Evolutionary conservation across 2,113 vertebrate species (phyloP).

Genomic region (Grantiella picta): DNA sequence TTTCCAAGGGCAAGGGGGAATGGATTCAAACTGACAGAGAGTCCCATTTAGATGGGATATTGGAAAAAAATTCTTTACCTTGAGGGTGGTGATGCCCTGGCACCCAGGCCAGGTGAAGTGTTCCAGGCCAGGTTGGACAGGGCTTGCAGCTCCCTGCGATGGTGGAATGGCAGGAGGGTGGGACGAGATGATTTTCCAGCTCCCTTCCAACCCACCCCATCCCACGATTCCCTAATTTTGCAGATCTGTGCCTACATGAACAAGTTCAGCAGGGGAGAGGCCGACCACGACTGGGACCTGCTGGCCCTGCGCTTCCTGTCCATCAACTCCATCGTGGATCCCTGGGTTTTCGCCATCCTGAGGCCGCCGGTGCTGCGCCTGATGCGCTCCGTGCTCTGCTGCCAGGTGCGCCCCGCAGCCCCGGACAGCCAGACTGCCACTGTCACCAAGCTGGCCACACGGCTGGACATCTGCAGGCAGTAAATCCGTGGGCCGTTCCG

Average conservation of each 20-base stretch:
- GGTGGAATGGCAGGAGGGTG: accelerated
- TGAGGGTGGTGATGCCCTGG: not conserved
- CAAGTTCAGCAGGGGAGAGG: not conserved
- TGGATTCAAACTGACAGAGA: not conserved
- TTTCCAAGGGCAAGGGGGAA: not conserved
- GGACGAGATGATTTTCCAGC: accelerated
- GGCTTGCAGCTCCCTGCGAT: not conserved
- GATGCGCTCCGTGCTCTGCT: conserved; percentile 74
- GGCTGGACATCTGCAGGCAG: not conserved
- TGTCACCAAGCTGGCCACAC: not conserved
- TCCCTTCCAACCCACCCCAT: not conserved
- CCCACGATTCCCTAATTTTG: not conserved
- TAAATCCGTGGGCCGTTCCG: not conserved
- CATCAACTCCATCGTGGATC: conserved; percentile 88
- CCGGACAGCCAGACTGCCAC: not conserved
- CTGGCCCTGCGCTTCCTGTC: conserved; percentile 86
- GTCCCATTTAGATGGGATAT: not conserved
- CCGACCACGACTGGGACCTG: conserved; percentile 70
- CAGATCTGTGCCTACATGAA: conserved; percentile 89
- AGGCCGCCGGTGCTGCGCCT: conserved; percentile 83
- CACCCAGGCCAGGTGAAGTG: accelerated
- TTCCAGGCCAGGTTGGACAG: accelerated
- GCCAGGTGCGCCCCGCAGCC: not conserved
- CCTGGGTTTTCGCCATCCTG: conserved; percentile 91
- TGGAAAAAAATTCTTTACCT: accelerated